phyloP scores from a whole-genome alignment of 2,888 invertebrate species.

The Parnassius glacialis region DNA sequence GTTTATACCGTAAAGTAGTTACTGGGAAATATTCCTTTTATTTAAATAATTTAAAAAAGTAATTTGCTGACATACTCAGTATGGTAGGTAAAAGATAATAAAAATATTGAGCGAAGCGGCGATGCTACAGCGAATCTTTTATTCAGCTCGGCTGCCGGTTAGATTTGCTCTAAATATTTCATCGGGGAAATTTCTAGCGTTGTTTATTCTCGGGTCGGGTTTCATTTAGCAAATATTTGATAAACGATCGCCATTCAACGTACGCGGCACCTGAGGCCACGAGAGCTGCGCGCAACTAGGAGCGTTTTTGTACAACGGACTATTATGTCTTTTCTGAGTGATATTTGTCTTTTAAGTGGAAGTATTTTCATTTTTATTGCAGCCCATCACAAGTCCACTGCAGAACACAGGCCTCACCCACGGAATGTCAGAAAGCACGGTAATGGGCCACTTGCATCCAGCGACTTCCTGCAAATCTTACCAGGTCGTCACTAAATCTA shows the following conservation, averaged over 20 bases:
- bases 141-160: not conserved
- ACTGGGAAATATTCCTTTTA: no score
- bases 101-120: not conserved
- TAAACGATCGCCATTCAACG: constrained; percentile 27
- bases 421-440: no score
- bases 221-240: constrained; percentile 32
- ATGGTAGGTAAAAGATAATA: not conserved
- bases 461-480: no score
- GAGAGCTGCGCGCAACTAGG: not conserved
- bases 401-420: no score
- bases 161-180: constrained; percentile 1
- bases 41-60: no score
- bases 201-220: constrained; percentile 30
- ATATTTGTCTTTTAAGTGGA: no score
- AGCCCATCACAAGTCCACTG: no score
- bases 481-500: no score
- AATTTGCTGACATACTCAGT: not conserved
- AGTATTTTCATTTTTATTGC: no score
- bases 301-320: not conserved
- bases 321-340: no score
- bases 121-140: constrained; percentile 4
- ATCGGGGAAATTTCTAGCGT: constrained; percentile 24
- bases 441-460: no score
- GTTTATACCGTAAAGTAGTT: no score
- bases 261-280: constrained; percentile 16